phyloP scores from a whole-genome alignment of 1,140 invertebrate genomes.

The Sitobion miscanthi region DNA sequence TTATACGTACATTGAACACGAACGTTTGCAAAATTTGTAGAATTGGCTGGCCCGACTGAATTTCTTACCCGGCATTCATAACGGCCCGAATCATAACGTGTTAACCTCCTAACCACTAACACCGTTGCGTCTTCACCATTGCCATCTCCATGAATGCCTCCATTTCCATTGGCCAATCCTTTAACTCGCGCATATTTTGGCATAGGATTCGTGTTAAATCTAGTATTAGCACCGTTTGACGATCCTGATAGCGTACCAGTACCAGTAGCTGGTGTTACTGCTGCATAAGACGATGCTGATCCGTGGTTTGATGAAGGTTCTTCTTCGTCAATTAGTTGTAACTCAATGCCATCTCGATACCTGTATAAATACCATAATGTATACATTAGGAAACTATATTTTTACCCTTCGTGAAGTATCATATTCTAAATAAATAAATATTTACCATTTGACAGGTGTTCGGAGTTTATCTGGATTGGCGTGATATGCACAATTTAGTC shows the following conservation, averaged over 20 bases:
- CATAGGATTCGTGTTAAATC: background rate
- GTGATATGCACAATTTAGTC: constrained; percentile 3
- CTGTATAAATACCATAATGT: background rate
- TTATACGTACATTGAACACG: constrained; percentile 34
- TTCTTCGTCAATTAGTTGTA: constrained; percentile 8
- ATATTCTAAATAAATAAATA: background rate
- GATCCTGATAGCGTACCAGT: background rate
- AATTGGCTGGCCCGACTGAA: constrained; percentile 28
- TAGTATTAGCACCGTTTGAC: background rate
- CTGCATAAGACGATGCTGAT: background rate
- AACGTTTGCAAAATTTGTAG: constrained; percentile 32
- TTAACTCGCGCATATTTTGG: constrained; percentile 31
- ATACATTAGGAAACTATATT: background rate
- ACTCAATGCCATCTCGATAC: constrained; percentile 15
- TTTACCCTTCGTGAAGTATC: background rate
- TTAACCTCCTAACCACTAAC: constrained; percentile 1
- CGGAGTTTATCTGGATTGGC: constrained; percentile 39
- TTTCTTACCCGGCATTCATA: constrained; percentile 36
- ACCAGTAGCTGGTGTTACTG: constrained; percentile 3
- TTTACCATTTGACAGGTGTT: constrained; percentile 41
- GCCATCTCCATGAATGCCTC: background rate
- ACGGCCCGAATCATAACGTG: constrained; percentile 9
- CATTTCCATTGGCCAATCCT: background rate
- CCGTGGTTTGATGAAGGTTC: background rate
- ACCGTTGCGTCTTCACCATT: background rate